A percentile compares a stretch with the other conserved stretches of the same genome.
Evolutionary conservation across 2,888 invertebrate genomes (phyloP).

Genomic region (Standfussiana lucernea): DNA sequence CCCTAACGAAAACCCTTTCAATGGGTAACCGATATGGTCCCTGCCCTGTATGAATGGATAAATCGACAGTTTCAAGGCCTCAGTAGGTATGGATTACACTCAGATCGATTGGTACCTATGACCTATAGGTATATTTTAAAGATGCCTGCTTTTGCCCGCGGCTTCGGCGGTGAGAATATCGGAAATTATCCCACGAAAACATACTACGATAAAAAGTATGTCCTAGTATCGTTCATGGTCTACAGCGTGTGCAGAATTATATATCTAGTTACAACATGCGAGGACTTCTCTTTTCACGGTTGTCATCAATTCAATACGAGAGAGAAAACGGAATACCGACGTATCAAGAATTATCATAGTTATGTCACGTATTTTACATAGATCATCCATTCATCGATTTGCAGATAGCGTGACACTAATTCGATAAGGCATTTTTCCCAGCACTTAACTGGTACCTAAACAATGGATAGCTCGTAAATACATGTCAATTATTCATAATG

Average conservation of each 20-base stretch:
- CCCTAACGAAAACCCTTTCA: too few relatives aligned
- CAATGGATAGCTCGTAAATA: conserved; percentile 12
- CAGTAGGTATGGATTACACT: not conserved
- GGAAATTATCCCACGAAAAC: not conserved
- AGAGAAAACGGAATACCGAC: not conserved
- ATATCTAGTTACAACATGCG: not conserved
- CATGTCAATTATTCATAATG: conserved; percentile 21
- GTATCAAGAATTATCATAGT: conserved; percentile 12
- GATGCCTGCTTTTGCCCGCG: not conserved
- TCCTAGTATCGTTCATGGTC: not conserved
- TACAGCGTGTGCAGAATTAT: not conserved
- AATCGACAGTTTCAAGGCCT: not conserved
- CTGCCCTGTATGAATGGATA: too few relatives aligned
- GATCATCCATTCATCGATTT: conserved; percentile 38
- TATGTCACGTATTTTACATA: not conserved
- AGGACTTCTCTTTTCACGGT: not conserved
- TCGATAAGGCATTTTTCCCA: conserved; percentile 43
- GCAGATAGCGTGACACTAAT: conserved; percentile 24
- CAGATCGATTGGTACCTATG: not conserved
- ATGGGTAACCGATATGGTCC: too few relatives aligned
- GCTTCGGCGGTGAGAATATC: not conserved
- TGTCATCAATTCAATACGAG: not conserved
- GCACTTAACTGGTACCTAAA: conserved; percentile 13
- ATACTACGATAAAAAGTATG: not conserved
- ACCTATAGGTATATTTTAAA: not conserved